These are phyloP conservation scores for Ataeniobius toweri DNA, from an alignment of 2,797 vertebrate genomes.

Conservation along the genomic window DNA sequence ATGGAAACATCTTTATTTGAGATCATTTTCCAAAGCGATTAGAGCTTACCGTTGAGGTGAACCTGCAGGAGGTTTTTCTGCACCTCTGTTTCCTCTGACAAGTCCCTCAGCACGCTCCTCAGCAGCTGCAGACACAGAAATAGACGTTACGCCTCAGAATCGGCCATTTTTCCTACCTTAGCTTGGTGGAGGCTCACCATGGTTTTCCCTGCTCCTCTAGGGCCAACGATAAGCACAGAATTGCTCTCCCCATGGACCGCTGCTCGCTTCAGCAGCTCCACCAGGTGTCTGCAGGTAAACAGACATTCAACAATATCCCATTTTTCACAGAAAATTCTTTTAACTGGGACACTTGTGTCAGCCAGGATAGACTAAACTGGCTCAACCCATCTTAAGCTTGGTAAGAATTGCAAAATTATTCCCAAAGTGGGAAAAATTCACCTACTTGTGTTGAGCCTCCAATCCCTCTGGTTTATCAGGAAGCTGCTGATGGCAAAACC, in stretches of 20 bases:
- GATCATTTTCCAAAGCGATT: no score
- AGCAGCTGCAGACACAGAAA: constrained; percentile 78
- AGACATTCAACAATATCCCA: no score
- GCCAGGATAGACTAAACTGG: constrained; percentile 54
- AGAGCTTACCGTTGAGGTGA: constrained; percentile 86
- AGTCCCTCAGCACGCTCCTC: constrained; percentile 85
- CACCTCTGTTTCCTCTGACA: constrained; percentile 80
- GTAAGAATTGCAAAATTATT: background rate
- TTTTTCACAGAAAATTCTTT: background rate
- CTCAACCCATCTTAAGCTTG: constrained; percentile 25
- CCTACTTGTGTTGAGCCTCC: constrained; percentile 90
- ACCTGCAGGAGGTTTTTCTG: constrained; percentile 88
- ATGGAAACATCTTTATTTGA: background rate
- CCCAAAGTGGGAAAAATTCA: background rate
- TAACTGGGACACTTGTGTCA: constrained; percentile 49
- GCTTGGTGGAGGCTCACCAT: constrained; percentile 75
- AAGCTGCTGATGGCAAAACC: constrained; percentile 81
- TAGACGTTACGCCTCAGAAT: background rate
- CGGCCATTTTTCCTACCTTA: background rate
- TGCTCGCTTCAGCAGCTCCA: constrained; percentile 90
- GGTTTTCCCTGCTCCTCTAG: constrained; percentile 91
- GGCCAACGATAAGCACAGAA: constrained; percentile 91
- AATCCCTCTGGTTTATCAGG: constrained; percentile 80
- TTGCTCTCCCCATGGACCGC: constrained; percentile 94
- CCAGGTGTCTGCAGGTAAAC: constrained; percentile 82